Evolutionary conservation across 2,888 invertebrate species (phyloP).

Genomic region (Zhengitettix transpicula): DNA sequence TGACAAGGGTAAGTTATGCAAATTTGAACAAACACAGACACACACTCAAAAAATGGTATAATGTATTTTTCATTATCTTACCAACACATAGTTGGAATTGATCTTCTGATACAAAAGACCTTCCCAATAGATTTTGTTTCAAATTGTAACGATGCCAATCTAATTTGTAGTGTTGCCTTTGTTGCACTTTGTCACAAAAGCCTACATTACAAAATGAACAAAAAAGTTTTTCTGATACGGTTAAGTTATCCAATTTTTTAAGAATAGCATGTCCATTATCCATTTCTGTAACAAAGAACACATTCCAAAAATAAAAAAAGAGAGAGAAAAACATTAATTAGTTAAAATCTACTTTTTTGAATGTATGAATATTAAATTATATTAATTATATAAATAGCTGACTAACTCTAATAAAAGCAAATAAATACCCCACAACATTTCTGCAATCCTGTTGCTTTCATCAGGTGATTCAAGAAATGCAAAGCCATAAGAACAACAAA

Average conservation of each 20-base stretch:
- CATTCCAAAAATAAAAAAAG: too few relatives aligned
- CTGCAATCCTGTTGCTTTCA: too few relatives aligned
- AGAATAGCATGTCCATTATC: neutral
- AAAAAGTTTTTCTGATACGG: constrained; percentile 26
- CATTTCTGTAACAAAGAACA: neutral
- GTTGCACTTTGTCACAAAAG: constrained; percentile 41
- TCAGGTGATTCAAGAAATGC: too few relatives aligned
- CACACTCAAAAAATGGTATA: neutral
- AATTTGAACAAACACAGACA: neutral
- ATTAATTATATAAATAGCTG: too few relatives aligned
- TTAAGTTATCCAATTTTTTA: constrained; percentile 21
- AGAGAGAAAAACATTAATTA: too few relatives aligned
- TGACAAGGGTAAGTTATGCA: too few relatives aligned
- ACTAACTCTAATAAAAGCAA: too few relatives aligned
- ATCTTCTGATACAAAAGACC: constrained; percentile 35
- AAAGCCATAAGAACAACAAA: too few relatives aligned
- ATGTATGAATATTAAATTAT: too few relatives aligned
- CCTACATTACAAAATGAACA: constrained; percentile 35
- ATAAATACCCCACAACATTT: too few relatives aligned
- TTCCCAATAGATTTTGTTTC: constrained; percentile 47
- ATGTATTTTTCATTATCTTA: constrained; percentile 16
- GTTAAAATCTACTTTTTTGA: too few relatives aligned
- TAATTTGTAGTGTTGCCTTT: constrained; percentile 59
- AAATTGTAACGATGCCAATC: constrained; percentile 78
- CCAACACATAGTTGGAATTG: constrained; percentile 35